Evolutionary conservation across 2,888 invertebrate genomes (phyloP), one percentile per base, ranked within the genome.

Genomic region (Eumerus sabulonum): DNA sequence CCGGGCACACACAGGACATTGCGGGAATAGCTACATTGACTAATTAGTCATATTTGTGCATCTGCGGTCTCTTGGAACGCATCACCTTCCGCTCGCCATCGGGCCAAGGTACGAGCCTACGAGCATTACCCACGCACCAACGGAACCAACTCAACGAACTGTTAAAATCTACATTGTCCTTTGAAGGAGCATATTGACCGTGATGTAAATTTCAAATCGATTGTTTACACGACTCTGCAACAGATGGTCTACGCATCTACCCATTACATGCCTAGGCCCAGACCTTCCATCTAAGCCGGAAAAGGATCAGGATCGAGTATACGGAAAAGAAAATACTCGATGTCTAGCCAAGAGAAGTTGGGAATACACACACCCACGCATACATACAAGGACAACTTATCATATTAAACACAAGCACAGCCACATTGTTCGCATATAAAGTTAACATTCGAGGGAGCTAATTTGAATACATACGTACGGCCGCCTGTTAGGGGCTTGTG

Each of bases 131-230:
- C 45, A 18, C 50, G 67, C 50, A 50, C 47, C 35, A 38, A 59
- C 40, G 9, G 12, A 60, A n/a, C 4, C 18, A 38, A 45, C 47
- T 57, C 57, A 62, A 47, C 47, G 51, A 67, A 51, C 62, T 72
- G 77, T 77, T 72, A 77, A 72, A 72, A 77, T 72, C 53, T 57
- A 67, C 77, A 67, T 72, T 72, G 67, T 68, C 63, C 67, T 62
- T 77, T 59, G 59, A 63, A 67, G 48, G 62, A 72, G 57, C 62
- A 72, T 77, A 77, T 73, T 73, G 67, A 77, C 72, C 77, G 62
- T 72, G 67, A 77, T 77, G 77, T 82, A 82, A 82, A 82, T 82
- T 82, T 74, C 47, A 82, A 82, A 82, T 82, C 81, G 82, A 82
- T 77, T 82, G 82, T 82, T 82, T 72, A 76, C 82, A 82, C 71